A percentile compares a stretch with the other conserved stretches of the same genome.
Evolutionary conservation across 2,797 vertebrate genomes (phyloP).

Genomic region (Gymnodraco acuticeps): DNA sequence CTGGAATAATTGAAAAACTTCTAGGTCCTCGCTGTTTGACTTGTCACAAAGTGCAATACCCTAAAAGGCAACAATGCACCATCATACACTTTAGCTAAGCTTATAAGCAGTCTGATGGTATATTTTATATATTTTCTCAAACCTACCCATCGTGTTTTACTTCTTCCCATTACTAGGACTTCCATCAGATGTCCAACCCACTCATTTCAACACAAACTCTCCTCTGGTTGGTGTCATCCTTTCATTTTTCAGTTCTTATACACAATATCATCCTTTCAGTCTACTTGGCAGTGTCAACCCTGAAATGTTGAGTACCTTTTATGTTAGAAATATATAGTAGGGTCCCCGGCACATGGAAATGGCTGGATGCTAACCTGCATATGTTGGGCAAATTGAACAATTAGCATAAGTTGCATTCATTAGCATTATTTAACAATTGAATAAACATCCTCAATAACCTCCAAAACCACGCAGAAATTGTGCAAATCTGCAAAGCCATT

Average conservation of each 20-base stretch:
- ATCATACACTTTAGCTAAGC: constrained; percentile 42
- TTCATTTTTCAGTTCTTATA: not conserved
- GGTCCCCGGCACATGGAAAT: no score
- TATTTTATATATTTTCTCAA: constrained; percentile 37
- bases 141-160: constrained; percentile 39
- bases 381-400: no score
- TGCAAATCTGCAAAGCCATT: no score
- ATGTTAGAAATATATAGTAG: no score
- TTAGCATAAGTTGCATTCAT: no score
- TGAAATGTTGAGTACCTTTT: no score
- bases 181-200: constrained; percentile 1
- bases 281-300: no score
- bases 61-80: constrained; percentile 50
- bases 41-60: constrained; percentile 48
- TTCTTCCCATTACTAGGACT: constrained; percentile 21
- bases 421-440: no score
- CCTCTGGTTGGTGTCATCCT: not conserved
- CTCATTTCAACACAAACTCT: not conserved
- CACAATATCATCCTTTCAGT: not conserved
- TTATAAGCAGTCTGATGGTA: constrained; percentile 45
- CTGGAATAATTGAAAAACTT: constrained; percentile 72
- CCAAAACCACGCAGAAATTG: no score
- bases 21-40: constrained; percentile 36
- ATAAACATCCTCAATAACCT: no score
- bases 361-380: no score